Conservation (phyloP, 2,888 invertebrate genomes). For the Antheraea yamamai region DNA sequence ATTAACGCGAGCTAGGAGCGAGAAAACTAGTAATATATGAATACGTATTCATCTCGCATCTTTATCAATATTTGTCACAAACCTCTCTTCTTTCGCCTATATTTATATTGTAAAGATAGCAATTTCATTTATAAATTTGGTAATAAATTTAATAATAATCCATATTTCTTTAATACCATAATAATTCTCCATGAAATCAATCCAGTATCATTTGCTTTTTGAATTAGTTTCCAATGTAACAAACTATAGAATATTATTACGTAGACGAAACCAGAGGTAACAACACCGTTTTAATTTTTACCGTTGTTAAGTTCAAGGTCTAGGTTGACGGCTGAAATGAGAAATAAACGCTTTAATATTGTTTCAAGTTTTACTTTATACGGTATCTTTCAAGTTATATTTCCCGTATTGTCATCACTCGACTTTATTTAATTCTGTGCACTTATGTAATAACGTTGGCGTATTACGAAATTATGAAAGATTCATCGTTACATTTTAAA, state of each 20-base stretch:
- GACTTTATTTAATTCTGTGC: neutral
- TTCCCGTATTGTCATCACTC: no score
- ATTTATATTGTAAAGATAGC: neutral
- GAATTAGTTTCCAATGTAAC: neutral
- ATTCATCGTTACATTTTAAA: neutral
- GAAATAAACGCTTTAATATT: neutral
- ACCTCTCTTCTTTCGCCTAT: neutral
- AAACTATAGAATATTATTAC: neutral
- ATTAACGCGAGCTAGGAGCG: no score
- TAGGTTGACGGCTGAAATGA: neutral
- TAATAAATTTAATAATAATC: no score
- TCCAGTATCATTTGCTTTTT: neutral
- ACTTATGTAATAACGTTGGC: neutral
- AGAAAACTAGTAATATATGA: neutral
- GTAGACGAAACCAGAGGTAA: neutral
- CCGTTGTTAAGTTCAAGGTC: conserved; percentile 20
- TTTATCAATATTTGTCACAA: neutral
- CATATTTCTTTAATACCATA: neutral
- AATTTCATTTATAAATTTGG: neutral
- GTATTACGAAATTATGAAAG: neutral
- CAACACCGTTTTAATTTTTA: conserved; percentile 1
- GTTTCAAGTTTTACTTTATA: conserved; percentile 2
- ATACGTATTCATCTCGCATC: neutral
- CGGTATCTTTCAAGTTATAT: conserved; percentile 6
- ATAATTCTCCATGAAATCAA: neutral